phyloP scores from a whole-genome alignment of 2,888 invertebrate genomes.

The Synanthedon myopaeformis region DNA sequence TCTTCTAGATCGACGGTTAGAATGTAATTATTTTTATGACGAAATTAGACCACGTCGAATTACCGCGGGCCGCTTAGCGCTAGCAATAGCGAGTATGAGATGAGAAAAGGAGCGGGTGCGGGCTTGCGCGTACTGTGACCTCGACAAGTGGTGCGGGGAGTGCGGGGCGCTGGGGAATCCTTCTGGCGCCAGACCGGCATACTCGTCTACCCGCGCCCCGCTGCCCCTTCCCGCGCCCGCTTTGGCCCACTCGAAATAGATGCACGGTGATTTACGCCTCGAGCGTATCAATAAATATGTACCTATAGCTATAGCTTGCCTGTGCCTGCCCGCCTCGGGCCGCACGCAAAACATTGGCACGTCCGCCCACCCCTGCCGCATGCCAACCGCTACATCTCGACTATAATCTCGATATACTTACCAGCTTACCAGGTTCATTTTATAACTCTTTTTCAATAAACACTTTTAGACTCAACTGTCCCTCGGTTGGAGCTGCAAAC shows the following conservation, averaged over 20 bases:
- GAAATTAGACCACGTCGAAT: too few relatives aligned
- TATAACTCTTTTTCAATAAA: slow-evolving; percentile 1
- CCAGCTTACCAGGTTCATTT: background rate
- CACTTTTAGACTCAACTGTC: too few relatives aligned
- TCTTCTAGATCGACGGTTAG: too few relatives aligned
- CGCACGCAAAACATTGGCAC: slow-evolving; percentile 38
- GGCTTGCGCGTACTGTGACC: slow-evolving; percentile 30
- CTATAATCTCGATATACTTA: background rate
- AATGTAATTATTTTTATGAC: too few relatives aligned
- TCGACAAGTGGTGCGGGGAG: slow-evolving; percentile 34
- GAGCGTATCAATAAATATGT: slow-evolving; percentile 64
- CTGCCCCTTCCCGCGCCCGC: slow-evolving; percentile 34
- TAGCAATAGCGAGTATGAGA: background rate
- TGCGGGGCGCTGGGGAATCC: slow-evolving; percentile 68
- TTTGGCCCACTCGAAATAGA: slow-evolving; percentile 63
- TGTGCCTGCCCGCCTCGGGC: slow-evolving; percentile 44
- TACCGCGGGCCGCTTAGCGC: too few relatives aligned
- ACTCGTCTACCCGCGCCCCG: slow-evolving; percentile 58
- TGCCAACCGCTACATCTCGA: slow-evolving; percentile 27
- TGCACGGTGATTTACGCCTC: slow-evolving; percentile 69
- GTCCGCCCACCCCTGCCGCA: slow-evolving; percentile 53
- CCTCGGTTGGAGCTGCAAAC: too few relatives aligned
- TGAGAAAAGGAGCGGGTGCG: slow-evolving; percentile 13
- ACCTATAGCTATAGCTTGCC: slow-evolving; percentile 19
- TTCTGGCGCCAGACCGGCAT: slow-evolving; percentile 71